phyloP scores from a whole-genome alignment of 2,888 invertebrate species.

The Scaeva pyrastri region DNA sequence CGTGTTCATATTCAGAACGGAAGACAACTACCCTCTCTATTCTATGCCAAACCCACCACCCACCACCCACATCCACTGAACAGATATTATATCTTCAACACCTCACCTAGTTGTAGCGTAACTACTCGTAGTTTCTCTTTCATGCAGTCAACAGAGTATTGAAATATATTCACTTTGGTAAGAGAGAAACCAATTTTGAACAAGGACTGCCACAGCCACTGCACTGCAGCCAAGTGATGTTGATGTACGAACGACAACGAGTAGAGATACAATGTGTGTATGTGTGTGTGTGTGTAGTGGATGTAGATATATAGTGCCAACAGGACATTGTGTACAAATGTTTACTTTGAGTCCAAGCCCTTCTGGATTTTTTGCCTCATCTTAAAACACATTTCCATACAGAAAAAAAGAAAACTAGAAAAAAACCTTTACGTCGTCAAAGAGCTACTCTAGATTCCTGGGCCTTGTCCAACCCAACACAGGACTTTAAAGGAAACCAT shows the following conservation, averaged over 20 bases:
- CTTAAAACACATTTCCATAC: slow-evolving; percentile 23
- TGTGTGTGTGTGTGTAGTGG: too few relatives aligned
- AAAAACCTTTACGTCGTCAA: slow-evolving; percentile 43
- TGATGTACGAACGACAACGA: too few relatives aligned
- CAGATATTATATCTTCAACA: slow-evolving; percentile 30
- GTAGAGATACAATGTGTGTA: background rate
- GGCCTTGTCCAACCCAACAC: background rate
- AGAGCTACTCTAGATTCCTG: slow-evolving; percentile 29
- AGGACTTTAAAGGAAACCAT: slow-evolving; percentile 30
- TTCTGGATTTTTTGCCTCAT: slow-evolving; percentile 22
- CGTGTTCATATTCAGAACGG: slow-evolving; percentile 23
- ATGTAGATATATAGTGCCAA: background rate
- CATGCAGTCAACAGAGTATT: slow-evolving; percentile 21
- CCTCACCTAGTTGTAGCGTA: too few relatives aligned
- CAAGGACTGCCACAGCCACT: slow-evolving; percentile 31
- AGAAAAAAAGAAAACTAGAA: background rate
- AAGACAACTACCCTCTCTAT: slow-evolving; percentile 4
- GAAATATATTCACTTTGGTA: slow-evolving; percentile 26
- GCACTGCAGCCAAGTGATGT: slow-evolving; percentile 61
- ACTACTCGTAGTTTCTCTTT: slow-evolving; percentile 23
- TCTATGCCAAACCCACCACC: too few relatives aligned
- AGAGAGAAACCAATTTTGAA: slow-evolving; percentile 47
- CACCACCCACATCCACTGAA: too few relatives aligned
- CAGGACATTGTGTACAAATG: background rate
- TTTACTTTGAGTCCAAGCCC: background rate